Base-by-base conservation (phyloP, 2,797 vertebrate genomes). In the Loriculus beryllinus region DNA sequence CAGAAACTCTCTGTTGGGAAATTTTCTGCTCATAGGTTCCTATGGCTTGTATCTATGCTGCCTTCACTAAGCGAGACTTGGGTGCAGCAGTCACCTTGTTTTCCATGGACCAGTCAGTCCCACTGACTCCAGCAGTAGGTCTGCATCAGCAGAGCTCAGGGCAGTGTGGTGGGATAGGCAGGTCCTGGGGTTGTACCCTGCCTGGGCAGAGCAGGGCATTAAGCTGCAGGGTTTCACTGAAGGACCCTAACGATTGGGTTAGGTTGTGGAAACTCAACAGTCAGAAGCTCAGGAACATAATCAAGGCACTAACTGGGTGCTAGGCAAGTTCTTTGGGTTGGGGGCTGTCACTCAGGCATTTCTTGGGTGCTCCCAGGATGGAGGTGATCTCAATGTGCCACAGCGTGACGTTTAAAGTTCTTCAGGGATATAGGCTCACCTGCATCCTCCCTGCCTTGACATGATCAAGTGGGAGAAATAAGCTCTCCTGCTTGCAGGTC, bases 41-140 rank as follows among this genome's bases (percentile, higher is more conserved):
- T 51, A 2, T 20, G 45, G 57, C 9, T 57, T 25, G 39, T 51
- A 21, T 10, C 63, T 11, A 6, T 28, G 42, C 43, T 87, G 83
- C 25, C 64, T 76, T 68, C 22, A 3, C 39, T 33, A 9, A 35
- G 54, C 2, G 6, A 76, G 57, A 31, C 40, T 14, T 14, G 31
- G 49, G 56, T 67, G 43, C 47, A 70, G 81, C 35, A 47, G 35
- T 8, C 33, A n/a, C 45, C 16, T 48, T 23, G n/a, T 29, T 92
- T 69, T 29, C 40, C 4, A 1, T 2, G 33, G 23, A 83, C 45
- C 57, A 48, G 47, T 21, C 56, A n/a, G 51, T 31, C 19, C 63
- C 49, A 8, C 9, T 7, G n/a, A 25, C 7, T 6, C 3, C 82
- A 74, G 9, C 1, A 6, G 3, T 3, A 14, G 23, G 6, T 39